Evolutionary conservation across 2,113 vertebrate species (phyloP).

Genomic region (Terrapene triunguis): DNA sequence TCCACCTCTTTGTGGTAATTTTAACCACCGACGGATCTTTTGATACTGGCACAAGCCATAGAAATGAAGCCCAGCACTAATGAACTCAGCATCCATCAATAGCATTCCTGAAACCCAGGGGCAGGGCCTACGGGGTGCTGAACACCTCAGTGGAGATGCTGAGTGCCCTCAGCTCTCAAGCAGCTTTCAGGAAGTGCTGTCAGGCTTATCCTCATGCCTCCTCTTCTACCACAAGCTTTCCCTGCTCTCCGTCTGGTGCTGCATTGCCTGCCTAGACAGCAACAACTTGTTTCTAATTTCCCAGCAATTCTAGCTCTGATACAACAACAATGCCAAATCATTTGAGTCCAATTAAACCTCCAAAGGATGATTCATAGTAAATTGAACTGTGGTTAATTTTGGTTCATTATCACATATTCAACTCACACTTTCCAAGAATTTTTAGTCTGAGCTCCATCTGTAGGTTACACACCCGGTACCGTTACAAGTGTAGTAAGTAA

Average conservation of each 20-base stretch:
- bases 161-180: background rate
- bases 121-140: background rate
- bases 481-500: background rate
- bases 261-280: background rate
- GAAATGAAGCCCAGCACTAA: rapidly evolving
- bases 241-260: background rate
- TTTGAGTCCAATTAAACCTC: constrained; percentile 45
- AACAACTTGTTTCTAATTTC: background rate
- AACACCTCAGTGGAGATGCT: background rate
- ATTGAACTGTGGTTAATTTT: constrained; percentile 71
- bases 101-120: background rate
- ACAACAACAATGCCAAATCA: constrained; percentile 34
- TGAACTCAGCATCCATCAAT: background rate
- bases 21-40: background rate
- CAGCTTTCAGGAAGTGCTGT: background rate
- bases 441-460: constrained; percentile 65
- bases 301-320: constrained; percentile 31
- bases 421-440: constrained; percentile 72
- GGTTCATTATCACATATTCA: constrained; percentile 68
- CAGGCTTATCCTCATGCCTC: background rate
- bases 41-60: background rate
- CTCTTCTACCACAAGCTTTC: background rate
- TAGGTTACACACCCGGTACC: constrained; percentile 30
- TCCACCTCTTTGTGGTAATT: background rate
- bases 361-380: constrained; percentile 29